Evolutionary conservation across 1,140 invertebrate species (phyloP), one percentile per base, ranked within the genome.

Genomic region (Paracyclopina nana): DNA sequence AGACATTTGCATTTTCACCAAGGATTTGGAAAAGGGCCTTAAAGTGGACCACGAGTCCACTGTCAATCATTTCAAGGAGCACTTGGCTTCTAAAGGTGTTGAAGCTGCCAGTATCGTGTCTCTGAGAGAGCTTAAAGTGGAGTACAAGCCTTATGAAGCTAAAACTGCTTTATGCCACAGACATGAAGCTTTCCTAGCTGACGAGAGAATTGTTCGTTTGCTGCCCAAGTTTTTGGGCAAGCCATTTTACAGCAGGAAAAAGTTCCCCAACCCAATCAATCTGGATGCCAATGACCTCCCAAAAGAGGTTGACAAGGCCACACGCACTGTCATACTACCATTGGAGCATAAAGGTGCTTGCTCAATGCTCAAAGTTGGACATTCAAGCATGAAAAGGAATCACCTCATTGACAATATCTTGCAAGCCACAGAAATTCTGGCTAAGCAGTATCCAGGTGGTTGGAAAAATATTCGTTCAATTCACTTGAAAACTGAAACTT

Each of bases 141-240:
- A 67, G 50, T 66, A 63, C 53, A 61, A 61, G 42, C 52, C 59
- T 24, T 62, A 46, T 58, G 62, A 67, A 56, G 58, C 62, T 4
- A 64, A 62, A 44, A 50, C 58, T 18, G 60, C 62, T 24, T 57
- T 68, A 9, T 55, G 57, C 27, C 60, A 59, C 42, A 56, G 55
- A 22, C 65, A 59, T 57, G 63, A 67, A 55, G 11, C 63, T 2
- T 65, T 61, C 53, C 51, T 68, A 11, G 58, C 60, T 38, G 65
- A 68, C 57, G 50, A 50, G 3, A 55, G 62, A 30, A 60, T 67
- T 34, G 41, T 58, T 6, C 43, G 58, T 4, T 49, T 59, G n/a
- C 52, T 66, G 12, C 60, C 61, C 2, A 51, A 55, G 9, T 46
- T 56, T 22, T 53, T 66, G 8, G 65, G 65, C 25, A 65, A 63